A percentile compares a stretch with the other conserved stretches of the same genome.
Conservation (phyloP, 2,888 invertebrate species). For the Cantharis rufa region DNA sequence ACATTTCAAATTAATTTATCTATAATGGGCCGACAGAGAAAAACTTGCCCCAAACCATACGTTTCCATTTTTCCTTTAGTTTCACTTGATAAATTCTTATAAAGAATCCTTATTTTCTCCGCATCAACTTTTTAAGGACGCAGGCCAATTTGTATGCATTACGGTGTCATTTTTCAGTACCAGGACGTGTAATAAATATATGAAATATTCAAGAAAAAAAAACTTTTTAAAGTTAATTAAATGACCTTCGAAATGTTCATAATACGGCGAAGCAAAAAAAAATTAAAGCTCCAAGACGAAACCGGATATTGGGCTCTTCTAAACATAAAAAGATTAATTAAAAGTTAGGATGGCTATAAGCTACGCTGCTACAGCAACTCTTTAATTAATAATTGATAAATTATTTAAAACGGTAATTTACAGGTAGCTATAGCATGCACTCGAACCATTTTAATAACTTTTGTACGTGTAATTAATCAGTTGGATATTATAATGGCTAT, state of each 20-base stretch:
- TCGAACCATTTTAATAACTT: background rate
- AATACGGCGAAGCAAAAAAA: background rate
- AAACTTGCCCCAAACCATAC: background rate
- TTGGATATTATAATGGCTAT: slow-evolving; percentile 14
- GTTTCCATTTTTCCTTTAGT: background rate
- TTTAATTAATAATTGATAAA: background rate
- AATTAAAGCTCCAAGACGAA: background rate
- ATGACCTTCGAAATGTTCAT: slow-evolving; percentile 1
- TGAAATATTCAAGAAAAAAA: slow-evolving; percentile 5
- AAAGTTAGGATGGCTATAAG: background rate
- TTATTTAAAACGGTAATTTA: background rate
- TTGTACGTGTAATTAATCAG: slow-evolving; percentile 20
- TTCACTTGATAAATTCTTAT: background rate
- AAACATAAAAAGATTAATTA: background rate
- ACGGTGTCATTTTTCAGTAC: slow-evolving; percentile 18
- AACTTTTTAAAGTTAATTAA: background rate
- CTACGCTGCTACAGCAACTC: background rate
- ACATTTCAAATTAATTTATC: background rate
- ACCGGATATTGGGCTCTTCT: background rate
- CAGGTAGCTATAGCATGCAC: background rate
- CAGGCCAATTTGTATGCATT: slow-evolving; percentile 22
- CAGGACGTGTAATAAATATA: slow-evolving; percentile 17
- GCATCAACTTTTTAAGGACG: slow-evolving; percentile 7
- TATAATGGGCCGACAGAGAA: background rate
- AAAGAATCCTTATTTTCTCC: slow-evolving; percentile 1